phyloP scores from a whole-genome alignment of 2,113 vertebrate genomes.

The Calypte anna region DNA sequence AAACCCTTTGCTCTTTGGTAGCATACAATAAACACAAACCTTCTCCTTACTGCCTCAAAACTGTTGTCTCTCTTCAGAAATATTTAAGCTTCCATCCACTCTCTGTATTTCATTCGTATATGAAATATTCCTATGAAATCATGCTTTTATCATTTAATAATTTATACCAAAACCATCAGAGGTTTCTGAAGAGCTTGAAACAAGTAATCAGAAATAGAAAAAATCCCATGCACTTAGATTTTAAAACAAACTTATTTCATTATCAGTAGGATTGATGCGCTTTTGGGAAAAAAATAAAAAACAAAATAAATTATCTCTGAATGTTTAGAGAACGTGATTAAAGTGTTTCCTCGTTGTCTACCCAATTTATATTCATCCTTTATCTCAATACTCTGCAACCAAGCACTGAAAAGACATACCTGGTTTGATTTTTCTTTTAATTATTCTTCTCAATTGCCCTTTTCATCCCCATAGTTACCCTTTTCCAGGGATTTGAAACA shows the following conservation, averaged over 20 bases:
- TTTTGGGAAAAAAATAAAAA: background rate
- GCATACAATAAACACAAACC: background rate
- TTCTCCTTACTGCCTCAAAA: background rate
- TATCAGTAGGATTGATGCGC: background rate
- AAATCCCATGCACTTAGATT: rapidly evolving
- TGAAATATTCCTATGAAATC: background rate
- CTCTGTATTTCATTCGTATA: background rate
- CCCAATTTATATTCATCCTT: background rate
- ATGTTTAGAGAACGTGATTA: background rate
- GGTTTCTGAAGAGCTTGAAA: background rate
- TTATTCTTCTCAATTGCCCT: background rate
- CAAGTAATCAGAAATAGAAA: background rate
- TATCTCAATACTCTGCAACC: background rate
- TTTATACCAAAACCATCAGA: background rate
- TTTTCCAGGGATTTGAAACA: background rate
- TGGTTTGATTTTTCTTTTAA: background rate
- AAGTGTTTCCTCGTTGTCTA: background rate
- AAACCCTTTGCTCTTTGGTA: background rate
- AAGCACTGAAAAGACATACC: background rate
- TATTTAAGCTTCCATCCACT: background rate
- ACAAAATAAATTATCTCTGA: background rate
- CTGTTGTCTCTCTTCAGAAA: background rate
- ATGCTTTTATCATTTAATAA: background rate
- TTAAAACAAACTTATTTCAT: background rate
- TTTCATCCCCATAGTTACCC: background rate